phyloP scores from a whole-genome alignment of 30 jellyfish, hydroid and myxozoan genomes.

The Aurelia coerulea region DNA sequence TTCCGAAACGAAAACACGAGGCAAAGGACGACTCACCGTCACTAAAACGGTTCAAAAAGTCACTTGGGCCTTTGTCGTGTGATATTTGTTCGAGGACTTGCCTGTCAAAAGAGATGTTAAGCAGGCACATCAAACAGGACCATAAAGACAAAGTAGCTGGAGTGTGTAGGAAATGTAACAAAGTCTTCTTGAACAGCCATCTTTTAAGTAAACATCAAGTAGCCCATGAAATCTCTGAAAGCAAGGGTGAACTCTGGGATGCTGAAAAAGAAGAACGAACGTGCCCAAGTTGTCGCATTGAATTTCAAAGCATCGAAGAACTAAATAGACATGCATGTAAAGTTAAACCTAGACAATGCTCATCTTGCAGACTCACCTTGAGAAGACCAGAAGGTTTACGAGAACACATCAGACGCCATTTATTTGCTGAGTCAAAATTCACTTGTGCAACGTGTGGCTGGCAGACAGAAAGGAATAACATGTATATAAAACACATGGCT shows the following conservation, averaged over 20 bases:
- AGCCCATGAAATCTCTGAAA: neutral
- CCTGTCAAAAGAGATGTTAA: neutral
- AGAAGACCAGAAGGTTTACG: neutral
- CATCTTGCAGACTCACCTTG: neutral
- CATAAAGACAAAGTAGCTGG: too few relatives aligned
- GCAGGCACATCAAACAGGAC: neutral
- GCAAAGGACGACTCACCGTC: neutral
- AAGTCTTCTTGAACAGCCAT: neutral
- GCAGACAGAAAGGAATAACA: neutral
- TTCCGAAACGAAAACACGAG: neutral
- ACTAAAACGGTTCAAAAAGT: neutral
- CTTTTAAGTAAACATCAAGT: neutral
- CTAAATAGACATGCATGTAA: slow-evolving; percentile 1
- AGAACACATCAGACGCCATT: neutral
- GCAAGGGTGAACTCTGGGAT: slow-evolving; percentile 3
- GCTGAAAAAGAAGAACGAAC: slow-evolving; percentile 16
- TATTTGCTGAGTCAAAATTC: neutral
- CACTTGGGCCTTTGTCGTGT: neutral
- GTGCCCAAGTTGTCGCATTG: slow-evolving; percentile 25
- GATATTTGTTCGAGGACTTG: neutral
- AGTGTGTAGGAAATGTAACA: neutral
- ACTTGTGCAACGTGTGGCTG: slow-evolving; percentile 10
- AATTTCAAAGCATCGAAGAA: slow-evolving; percentile 4
- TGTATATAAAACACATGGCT: slow-evolving; percentile 23
- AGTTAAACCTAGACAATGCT: slow-evolving; percentile 7